These are phyloP conservation scores for Antennarius striatus DNA, from an alignment of 2,113 vertebrate genomes.

Conservation along the genomic window DNA sequence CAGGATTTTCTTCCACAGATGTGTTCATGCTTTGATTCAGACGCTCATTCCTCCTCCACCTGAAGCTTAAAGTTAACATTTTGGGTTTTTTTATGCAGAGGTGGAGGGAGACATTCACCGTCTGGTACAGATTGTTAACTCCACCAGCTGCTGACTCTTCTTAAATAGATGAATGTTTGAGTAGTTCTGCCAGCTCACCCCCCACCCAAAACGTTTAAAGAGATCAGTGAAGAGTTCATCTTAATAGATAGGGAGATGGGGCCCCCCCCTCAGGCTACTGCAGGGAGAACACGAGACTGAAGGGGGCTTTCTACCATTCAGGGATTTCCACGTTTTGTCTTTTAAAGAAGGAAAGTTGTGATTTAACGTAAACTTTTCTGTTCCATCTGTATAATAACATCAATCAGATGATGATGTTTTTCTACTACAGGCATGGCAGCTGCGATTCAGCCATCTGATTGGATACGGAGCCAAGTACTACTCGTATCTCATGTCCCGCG, in stretches of 20 bases:
- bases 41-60: slow-evolving; percentile 8
- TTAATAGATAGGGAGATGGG: slow-evolving; percentile 54
- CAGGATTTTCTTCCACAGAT: not conserved
- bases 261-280: slow-evolving; percentile 44
- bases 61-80: slow-evolving; percentile 2
- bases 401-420: slow-evolving; percentile 15
- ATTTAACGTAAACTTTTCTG: slow-evolving; percentile 23
- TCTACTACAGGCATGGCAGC: slow-evolving; percentile 90
- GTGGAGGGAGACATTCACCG: not conserved
- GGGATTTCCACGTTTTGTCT: slow-evolving; percentile 55
- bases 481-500: slow-evolving; percentile 98
- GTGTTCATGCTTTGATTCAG: not conserved
- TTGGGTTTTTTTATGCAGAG: not conserved
- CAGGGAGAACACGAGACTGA: slow-evolving; percentile 10
- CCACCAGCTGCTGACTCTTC: slow-evolving; percentile 46
- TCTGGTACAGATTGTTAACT: no score
- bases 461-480: slow-evolving; percentile 98
- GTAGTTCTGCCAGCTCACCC: slow-evolving; percentile 58
- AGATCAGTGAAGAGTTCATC: slow-evolving; percentile 56
- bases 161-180: slow-evolving; percentile 49
- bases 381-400: slow-evolving; percentile 11
- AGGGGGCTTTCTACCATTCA: slow-evolving; percentile 47
- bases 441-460: slow-evolving; percentile 95
- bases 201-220: slow-evolving; percentile 30
- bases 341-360: slow-evolving; percentile 29